Conservation (phyloP, 2,888 invertebrate genomes). For the Acholoe squamosa region DNA sequence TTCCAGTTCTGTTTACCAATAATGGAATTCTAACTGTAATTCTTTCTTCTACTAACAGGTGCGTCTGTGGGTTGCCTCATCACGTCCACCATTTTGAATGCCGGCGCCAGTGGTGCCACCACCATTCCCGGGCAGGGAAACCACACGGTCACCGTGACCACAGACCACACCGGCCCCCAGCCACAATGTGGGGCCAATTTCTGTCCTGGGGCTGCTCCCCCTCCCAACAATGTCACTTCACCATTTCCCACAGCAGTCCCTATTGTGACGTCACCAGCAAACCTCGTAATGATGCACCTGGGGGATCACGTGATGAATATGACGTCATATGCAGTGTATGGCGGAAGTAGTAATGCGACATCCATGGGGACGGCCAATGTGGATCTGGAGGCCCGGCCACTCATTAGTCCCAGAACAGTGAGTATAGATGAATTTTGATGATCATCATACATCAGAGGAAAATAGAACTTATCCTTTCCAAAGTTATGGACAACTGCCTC, state of each 20-base stretch:
- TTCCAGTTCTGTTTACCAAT: no score
- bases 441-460: no score
- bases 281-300: neutral
- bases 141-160: neutral
- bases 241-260: neutral
- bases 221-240: neutral
- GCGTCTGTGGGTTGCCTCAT: slow-evolving; percentile 45
- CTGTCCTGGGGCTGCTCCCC: slow-evolving; percentile 36
- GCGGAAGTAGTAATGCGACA: neutral
- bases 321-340: neutral
- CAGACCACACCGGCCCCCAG: neutral
- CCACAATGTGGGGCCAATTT: slow-evolving; percentile 51
- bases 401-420: neutral
- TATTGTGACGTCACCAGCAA: neutral
- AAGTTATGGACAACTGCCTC: no score
- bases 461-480: no score
- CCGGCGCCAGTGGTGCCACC: neutral
- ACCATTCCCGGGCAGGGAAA: slow-evolving; percentile 10
- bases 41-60: neutral
- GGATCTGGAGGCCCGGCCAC: slow-evolving; percentile 21
- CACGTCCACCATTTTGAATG: slow-evolving; percentile 30
- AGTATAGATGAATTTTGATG: no score
- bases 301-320: neutral
- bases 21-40: neutral
- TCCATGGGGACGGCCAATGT: neutral